A percentile compares a stretch with the other conserved stretches of the same genome.
Conservation (phyloP, 2,113 vertebrate genomes). For the Puma concolor region DNA sequence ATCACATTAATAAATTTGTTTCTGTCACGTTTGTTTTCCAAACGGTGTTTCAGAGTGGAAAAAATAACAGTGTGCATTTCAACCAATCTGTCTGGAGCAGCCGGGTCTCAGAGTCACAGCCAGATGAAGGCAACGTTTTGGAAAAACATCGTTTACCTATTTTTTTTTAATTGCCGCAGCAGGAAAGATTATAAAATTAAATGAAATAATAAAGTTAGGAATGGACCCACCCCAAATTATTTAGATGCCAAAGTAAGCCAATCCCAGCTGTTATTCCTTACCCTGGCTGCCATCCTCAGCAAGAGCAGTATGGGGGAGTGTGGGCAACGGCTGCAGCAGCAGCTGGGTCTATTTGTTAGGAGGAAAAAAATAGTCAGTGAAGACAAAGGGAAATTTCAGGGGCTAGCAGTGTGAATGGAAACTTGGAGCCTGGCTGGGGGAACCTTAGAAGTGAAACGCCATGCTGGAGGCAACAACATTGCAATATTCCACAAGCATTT, state of each 20-base stretch:
- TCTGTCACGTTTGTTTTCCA: neutral
- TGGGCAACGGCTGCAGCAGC: slow-evolving; percentile 61
- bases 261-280: slow-evolving; percentile 72
- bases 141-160: neutral
- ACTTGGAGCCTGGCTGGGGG: neutral
- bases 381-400: slow-evolving; percentile 68
- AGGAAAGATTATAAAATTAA: slow-evolving; percentile 52
- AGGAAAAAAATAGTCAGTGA: slow-evolving; percentile 1
- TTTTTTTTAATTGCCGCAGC: neutral
- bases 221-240: slow-evolving; percentile 75
- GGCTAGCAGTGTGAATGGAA: neutral
- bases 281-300: slow-evolving; percentile 61
- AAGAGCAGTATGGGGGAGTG: slow-evolving; percentile 36
- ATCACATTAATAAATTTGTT: neutral
- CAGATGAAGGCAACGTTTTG: neutral
- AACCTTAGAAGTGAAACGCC: neutral
- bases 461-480: neutral
- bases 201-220: slow-evolving; percentile 62
- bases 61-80: neutral
- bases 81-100: neutral
- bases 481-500: neutral
- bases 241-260: slow-evolving; percentile 76
- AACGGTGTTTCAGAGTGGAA: neutral
- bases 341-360: slow-evolving; percentile 73
- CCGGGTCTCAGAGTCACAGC: neutral